Conservation (phyloP, 1,140 invertebrate species). For the Drosophila fuyamai region DNA sequence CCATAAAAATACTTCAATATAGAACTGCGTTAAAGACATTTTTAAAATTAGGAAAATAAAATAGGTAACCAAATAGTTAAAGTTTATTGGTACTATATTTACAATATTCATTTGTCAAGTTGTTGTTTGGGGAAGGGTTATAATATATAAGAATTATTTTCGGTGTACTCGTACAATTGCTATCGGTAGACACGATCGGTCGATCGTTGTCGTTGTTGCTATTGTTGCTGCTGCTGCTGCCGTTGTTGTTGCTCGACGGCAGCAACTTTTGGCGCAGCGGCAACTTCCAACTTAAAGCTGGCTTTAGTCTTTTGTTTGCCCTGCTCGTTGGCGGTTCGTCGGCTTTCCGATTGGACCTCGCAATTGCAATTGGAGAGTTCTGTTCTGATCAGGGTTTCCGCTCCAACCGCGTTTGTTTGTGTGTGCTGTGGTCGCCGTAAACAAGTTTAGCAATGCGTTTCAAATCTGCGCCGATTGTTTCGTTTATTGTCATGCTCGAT, state of each 20-base stretch:
- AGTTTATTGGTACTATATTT: too few species aligned
- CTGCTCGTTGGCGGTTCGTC: constrained; percentile 55
- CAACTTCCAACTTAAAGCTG: constrained; percentile 60
- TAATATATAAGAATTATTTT: not conserved
- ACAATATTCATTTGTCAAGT: too few species aligned
- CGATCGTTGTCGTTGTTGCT: constrained; percentile 47
- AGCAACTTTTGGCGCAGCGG: constrained; percentile 55
- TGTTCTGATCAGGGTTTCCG: constrained; percentile 49
- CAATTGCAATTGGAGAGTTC: constrained; percentile 51
- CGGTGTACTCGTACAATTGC: constrained; percentile 28
- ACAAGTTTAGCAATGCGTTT: constrained; percentile 77
- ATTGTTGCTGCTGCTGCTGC: constrained; percentile 27
- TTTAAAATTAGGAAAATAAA: too few species aligned
- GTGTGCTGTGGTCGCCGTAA: constrained; percentile 33
- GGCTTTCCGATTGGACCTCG: constrained; percentile 24
- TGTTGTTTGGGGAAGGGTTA: too few species aligned
- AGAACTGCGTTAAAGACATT: too few species aligned
- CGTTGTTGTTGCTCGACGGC: constrained; percentile 49
- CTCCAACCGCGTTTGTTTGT: constrained; percentile 17
- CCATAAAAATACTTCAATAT: too few species aligned
- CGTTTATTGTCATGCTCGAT: constrained; percentile 73
- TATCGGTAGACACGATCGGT: constrained; percentile 46
- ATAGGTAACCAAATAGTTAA: too few species aligned
- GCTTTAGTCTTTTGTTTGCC: constrained; percentile 73
- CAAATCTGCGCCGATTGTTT: constrained; percentile 64